Percentiles rank a stretch among this genome's conserved stretches.
Evolutionary conservation across 2,888 invertebrate genomes (phyloP).

Genomic region (Miltochrista miniata): DNA sequence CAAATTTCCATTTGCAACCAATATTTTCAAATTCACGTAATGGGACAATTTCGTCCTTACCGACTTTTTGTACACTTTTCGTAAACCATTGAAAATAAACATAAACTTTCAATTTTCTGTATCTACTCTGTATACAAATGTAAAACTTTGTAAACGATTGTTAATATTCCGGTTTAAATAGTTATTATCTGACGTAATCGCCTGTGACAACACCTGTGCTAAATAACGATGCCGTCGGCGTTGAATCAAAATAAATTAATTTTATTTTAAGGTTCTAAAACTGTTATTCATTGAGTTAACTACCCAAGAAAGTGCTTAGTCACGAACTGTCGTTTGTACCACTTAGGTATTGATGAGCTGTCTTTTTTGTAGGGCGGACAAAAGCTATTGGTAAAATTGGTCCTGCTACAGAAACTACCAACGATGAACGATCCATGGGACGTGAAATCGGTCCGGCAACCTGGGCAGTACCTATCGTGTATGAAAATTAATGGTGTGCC

Average conservation of each 20-base stretch:
- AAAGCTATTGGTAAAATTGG: conserved; percentile 5
- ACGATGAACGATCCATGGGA: conserved; percentile 78
- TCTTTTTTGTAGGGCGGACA: conserved; percentile 11
- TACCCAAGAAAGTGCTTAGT: conserved; percentile 43
- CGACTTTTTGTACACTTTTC: conserved; percentile 1
- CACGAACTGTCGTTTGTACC: conserved; percentile 24
- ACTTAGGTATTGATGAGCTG: conserved; percentile 26
- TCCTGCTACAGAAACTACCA: conserved; percentile 12
- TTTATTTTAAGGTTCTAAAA: conserved; percentile 43
- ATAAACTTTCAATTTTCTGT: conserved; percentile 7
- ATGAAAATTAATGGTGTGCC: conserved; percentile 89
- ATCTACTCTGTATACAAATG: conserved; percentile 1
- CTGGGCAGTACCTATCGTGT: conserved; percentile 85
- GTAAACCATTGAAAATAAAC: conserved; percentile 16
- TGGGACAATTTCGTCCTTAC: conserved; percentile 1
- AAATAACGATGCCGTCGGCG: conserved; percentile 49
- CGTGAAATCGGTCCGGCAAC: conserved; percentile 70
- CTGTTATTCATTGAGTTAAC: conserved; percentile 20
- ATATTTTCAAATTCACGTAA: conserved; percentile 2
- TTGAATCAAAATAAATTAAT: conserved; percentile 52
- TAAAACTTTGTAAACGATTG: conserved; percentile 17
- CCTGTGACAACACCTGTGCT: conserved; percentile 68
- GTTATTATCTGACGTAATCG: conserved; percentile 72
- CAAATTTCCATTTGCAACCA: too few relatives aligned
- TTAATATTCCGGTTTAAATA: conserved; percentile 29